A percentile compares a stretch with the other conserved stretches of the same genome.
Conservation (phyloP, 2,888 invertebrate species). For the Noctua janthina region DNA sequence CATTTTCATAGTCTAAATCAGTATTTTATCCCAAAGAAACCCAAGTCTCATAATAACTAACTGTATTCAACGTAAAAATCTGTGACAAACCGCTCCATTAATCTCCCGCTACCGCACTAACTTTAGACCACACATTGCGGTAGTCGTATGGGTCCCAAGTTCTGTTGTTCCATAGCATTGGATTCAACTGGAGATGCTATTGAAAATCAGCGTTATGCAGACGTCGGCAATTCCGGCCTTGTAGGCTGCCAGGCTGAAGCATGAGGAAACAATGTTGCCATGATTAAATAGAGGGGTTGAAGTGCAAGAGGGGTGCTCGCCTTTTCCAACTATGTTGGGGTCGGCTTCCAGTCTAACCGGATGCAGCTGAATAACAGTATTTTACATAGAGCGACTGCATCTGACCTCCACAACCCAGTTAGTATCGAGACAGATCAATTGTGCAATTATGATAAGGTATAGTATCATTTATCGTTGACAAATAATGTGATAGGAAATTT, state of each 20-base stretch:
- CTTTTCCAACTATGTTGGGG: too few species aligned
- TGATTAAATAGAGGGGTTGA: constrained; percentile 9
- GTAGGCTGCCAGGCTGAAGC: not conserved
- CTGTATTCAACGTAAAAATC: not conserved
- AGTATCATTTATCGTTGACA: not conserved
- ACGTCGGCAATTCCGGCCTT: constrained; percentile 2
- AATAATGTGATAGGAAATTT: not conserved
- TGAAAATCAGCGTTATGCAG: constrained; percentile 52
- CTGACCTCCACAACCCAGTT: too few species aligned
- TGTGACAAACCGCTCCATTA: not conserved
- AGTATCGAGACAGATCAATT: too few species aligned
- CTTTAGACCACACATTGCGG: constrained; percentile 5
- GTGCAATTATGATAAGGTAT: not conserved
- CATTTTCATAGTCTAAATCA: too few species aligned
- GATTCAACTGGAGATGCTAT: constrained; percentile 45
- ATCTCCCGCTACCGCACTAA: not conserved
- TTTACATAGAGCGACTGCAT: too few species aligned
- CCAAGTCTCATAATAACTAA: not conserved
- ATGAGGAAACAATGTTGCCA: constrained; percentile 23
- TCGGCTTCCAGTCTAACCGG: too few species aligned
- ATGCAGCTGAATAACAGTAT: too few species aligned
- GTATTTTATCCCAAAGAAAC: not conserved
- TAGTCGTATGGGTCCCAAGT: constrained; percentile 30
- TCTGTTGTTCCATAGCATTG: constrained; percentile 41
- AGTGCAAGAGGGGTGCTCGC: too few species aligned